phyloP scores from a whole-genome alignment of 37 sponge, comb jelly and placozoan genomes.

The Cliona cf. orientalis region DNA sequence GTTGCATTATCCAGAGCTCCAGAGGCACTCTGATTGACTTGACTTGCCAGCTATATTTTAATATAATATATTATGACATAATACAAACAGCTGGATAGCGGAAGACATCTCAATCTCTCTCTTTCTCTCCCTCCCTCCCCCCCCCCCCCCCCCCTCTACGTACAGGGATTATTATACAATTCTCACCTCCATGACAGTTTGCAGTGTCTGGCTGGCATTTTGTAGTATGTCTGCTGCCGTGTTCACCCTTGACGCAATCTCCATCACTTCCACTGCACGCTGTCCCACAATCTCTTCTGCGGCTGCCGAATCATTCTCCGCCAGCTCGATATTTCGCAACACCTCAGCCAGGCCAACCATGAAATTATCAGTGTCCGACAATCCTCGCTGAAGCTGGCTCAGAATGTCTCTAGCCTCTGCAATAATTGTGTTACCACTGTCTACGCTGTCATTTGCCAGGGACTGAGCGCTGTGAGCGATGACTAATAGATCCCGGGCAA shows the following conservation, averaged over 20 bases:
- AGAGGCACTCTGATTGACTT: neutral
- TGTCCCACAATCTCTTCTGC: neutral
- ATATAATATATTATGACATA: neutral
- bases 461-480: conserved; percentile 7
- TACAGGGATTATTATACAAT: neutral
- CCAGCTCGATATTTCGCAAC: conserved; percentile 12
- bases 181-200: conserved; percentile 3
- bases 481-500: conserved; percentile 19
- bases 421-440: conserved; percentile 19
- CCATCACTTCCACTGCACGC: neutral
- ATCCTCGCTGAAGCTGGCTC: neutral
- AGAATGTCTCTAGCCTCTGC: conserved; percentile 4
- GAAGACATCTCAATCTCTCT: no score
- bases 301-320: neutral
- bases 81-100: neutral
- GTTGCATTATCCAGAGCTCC: neutral
- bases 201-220: conserved; percentile 9
- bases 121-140: no score
- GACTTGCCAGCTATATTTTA: conserved; percentile 22
- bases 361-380: neutral
- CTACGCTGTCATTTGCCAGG: conserved; percentile 6
- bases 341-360: conserved; percentile 9
- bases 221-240: neutral
- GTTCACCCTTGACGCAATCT: neutral
- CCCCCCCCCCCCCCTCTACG: neutral